phyloP scores from a whole-genome alignment of 2,113 vertebrate genomes.

The Dasyornis broadbenti region DNA sequence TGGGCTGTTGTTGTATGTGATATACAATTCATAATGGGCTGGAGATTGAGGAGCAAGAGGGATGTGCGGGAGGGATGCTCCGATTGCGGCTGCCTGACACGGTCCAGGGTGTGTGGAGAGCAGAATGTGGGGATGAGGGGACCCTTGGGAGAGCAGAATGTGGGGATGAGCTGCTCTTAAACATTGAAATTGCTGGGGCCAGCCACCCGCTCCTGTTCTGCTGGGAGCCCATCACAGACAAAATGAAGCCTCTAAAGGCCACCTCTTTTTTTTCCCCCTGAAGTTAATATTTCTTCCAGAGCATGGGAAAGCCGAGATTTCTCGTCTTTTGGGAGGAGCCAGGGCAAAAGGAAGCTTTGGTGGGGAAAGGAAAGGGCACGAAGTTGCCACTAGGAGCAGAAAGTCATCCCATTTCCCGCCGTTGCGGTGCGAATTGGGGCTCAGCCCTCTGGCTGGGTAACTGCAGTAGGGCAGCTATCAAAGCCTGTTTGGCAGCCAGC shows the following conservation, averaged over 20 bases:
- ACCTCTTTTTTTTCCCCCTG: too few relatives aligned
- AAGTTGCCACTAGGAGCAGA: not conserved
- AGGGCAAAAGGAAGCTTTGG: not conserved
- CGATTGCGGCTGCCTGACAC: accelerated
- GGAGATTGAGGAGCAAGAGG: not conserved
- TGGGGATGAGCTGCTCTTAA: not conserved
- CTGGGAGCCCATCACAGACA: not conserved
- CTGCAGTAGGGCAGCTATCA: not conserved
- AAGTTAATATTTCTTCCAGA: not conserved
- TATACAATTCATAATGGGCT: not conserved
- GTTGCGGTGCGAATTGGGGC: accelerated
- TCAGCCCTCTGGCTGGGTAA: not conserved
- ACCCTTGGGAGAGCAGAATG: not conserved
- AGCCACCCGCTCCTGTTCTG: not conserved
- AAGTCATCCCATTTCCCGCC: not conserved
- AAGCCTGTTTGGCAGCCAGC: not conserved
- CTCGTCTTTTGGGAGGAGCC: slow-evolving; percentile 11
- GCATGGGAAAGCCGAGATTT: not conserved
- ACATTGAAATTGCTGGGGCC: not conserved
- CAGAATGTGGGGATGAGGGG: not conserved
- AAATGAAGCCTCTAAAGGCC: not conserved
- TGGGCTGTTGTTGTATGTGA: not conserved
- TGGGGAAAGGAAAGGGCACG: not conserved
- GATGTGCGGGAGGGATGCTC: not conserved
- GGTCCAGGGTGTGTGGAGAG: accelerated